Evolutionary conservation across 2,797 vertebrate species (phyloP), one percentile per base, ranked within the genome.

Genomic region (Channallabes apus): DNA sequence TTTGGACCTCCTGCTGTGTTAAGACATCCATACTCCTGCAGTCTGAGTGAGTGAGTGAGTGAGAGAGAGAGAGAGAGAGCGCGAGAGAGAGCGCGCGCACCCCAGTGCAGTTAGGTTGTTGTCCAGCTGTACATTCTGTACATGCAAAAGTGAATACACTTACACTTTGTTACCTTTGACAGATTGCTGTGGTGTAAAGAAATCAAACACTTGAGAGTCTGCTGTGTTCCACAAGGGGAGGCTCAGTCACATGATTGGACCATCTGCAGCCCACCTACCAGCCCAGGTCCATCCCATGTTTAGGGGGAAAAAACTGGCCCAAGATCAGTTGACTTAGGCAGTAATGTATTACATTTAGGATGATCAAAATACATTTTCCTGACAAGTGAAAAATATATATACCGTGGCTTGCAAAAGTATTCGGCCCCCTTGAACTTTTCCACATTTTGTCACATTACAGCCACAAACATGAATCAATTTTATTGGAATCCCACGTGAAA

Each of bases 11-110:
- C 9, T 69, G 46, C 27, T 68, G 41, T 68, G 80, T 56, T 58
- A 82, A 32, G 6, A 35, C 64, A 15, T 69, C 80, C 80, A 82
- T 82, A 32, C 41, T 67, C 56, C 78, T 41, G 56, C 15, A n/a
- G 65, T 32, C 27, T 68, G 65, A 32, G 65, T 32, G 18, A 3
- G 67, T 38, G 71, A 2, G 68, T 41, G 69, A 0, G 38, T 2
- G 35, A 1, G 32, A 22, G 67, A 38, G 38, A 24, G 67, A 24
- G 67, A 71, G 35, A 71, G 35, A 22, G 69, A 17, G 24, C 7
- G 71, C n/a, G n/a, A 15, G 22, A 17, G 41, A 51, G 41, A 41
- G 68, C 35, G 20, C n/a, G 22, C 24, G 20, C 1, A 69, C 11
- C 0, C 27, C 27, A 67, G 27, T 38, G 20, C 20, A 38, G 22